Evolutionary conservation across 2,797 vertebrate species (phyloP).

Genomic region (Pyrocephalus nanus): DNA sequence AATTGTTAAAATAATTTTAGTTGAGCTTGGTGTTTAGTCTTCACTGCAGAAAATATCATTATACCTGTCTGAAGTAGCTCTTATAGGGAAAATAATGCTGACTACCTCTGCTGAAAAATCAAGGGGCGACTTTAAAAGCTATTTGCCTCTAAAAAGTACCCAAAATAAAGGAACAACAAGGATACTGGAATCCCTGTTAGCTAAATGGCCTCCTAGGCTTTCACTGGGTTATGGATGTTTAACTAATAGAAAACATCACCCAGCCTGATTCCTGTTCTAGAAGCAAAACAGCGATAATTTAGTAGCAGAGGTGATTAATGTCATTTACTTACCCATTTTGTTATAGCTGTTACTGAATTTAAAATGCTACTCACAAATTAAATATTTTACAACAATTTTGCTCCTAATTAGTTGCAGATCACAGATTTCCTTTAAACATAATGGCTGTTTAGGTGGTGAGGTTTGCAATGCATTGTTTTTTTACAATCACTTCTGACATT

Average conservation of each 20-base stretch:
- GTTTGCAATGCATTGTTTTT: slow-evolving; percentile 26
- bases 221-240: slow-evolving; percentile 48
- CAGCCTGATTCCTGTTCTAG: slow-evolving; percentile 46
- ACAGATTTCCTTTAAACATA: slow-evolving; percentile 66
- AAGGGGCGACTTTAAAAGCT: slow-evolving; percentile 29
- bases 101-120: slow-evolving; percentile 32
- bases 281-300: slow-evolving; percentile 67
- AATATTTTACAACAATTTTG: slow-evolving; percentile 73
- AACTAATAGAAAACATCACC: slow-evolving; percentile 56
- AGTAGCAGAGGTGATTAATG: slow-evolving; percentile 68
- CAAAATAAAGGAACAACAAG: slow-evolving; percentile 41
- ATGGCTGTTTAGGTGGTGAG: slow-evolving; percentile 27
- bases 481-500: slow-evolving; percentile 37
- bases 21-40: slow-evolving; percentile 18
- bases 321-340: slow-evolving; percentile 64
- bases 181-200: slow-evolving; percentile 14
- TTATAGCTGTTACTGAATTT: slow-evolving; percentile 66
- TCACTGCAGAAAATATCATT: not conserved
- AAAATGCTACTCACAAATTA: slow-evolving; percentile 68
- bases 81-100: slow-evolving; percentile 7
- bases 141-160: not conserved
- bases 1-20: slow-evolving; percentile 23
- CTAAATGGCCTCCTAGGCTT: slow-evolving; percentile 54
- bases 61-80: slow-evolving; percentile 25
- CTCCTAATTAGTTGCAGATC: slow-evolving; percentile 73